Percentiles rank a stretch among this genome's conserved stretches.
Evolutionary conservation across 2,888 invertebrate species (phyloP).

Genomic region (Callyntrura guangdongensis): DNA sequence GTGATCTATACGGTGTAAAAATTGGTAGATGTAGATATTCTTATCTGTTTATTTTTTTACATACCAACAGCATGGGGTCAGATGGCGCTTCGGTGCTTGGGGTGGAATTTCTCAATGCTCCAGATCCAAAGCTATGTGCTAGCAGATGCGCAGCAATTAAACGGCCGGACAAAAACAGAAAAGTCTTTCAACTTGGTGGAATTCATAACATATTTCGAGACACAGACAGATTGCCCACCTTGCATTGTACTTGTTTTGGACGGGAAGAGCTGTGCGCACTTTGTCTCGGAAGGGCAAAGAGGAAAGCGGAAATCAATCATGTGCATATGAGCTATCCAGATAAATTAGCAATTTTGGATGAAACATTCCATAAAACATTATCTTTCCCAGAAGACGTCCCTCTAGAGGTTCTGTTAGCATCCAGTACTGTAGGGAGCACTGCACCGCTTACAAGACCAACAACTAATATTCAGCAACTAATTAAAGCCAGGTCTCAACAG

Average conservation of each 20-base stretch:
- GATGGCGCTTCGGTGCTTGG: slow-evolving; percentile 71
- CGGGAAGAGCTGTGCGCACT: slow-evolving; percentile 80
- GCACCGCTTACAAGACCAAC: background rate
- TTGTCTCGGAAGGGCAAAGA: slow-evolving; percentile 79
- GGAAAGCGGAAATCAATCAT: slow-evolving; percentile 71
- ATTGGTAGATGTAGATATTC: background rate
- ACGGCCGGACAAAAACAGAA: slow-evolving; percentile 79
- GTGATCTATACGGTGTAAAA: background rate
- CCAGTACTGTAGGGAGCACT: slow-evolving; percentile 17
- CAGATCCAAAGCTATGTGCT: slow-evolving; percentile 69
- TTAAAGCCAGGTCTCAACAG: slow-evolving; percentile 58
- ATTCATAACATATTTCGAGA: slow-evolving; percentile 80
- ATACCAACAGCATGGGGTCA: slow-evolving; percentile 26
- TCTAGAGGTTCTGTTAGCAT: slow-evolving; percentile 38
- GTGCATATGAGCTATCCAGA: slow-evolving; percentile 76
- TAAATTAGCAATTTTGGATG: slow-evolving; percentile 76
- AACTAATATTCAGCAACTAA: slow-evolving; percentile 51
- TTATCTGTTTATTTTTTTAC: background rate
- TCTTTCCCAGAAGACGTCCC: slow-evolving; percentile 76
- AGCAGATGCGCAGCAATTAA: slow-evolving; percentile 79
- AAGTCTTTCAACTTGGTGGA: slow-evolving; percentile 82
- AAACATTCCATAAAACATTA: slow-evolving; percentile 80
- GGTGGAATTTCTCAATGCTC: slow-evolving; percentile 70
- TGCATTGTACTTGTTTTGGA: slow-evolving; percentile 80
- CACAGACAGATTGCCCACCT: slow-evolving; percentile 65